Base-by-base conservation (phyloP, 2,797 vertebrate species). In the Lepus townsendii region DNA sequence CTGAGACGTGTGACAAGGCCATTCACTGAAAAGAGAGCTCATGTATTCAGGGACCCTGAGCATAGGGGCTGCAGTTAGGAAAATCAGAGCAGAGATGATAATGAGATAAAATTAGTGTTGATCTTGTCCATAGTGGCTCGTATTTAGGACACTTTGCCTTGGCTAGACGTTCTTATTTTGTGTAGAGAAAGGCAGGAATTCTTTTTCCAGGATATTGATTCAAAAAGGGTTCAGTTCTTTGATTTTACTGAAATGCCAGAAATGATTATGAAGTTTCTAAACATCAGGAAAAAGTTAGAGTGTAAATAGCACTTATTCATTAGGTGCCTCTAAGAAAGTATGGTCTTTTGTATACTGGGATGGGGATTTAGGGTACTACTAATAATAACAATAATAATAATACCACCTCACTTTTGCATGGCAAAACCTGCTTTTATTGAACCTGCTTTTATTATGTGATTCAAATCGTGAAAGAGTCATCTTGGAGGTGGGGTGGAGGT, bases 231-330 rank as follows among this genome's bases (percentile, higher is more conserved):
- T 2, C 5, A 30, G 57, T 84, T 95, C 77, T 76, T 89, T 95
- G 86, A 50, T 72, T 91, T 95, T 91, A 62, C 17, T 27, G 86
- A 96, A 95, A 95, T 96, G 79, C 79, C 80, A 94, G 94, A 83
- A 77, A 95, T 93, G 94, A 97, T 91, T 69, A 89, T 38, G 63
- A 91, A 89, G 88, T 86, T 79, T 95, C 93, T 93, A 76, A 95
- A 96, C 94, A 94, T 83, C 42, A 77, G 50, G 69, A 73, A 71
- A 94, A 88, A 94, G n/a, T 9, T 72, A 66, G 14, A 9, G 50
- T 84, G 22, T 91, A 93, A 78, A 89, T 96, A 80, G 78, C 57
- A 87, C 77, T 96, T 93, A 83, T 94, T 96, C 86, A 84, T 94
- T 95, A 96, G 72, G 26, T 76, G 80, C 16, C 27, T 86, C 93